Evolutionary conservation across 2,888 invertebrate species (phyloP).

Genomic region (Pharmacophagus antenor): DNA sequence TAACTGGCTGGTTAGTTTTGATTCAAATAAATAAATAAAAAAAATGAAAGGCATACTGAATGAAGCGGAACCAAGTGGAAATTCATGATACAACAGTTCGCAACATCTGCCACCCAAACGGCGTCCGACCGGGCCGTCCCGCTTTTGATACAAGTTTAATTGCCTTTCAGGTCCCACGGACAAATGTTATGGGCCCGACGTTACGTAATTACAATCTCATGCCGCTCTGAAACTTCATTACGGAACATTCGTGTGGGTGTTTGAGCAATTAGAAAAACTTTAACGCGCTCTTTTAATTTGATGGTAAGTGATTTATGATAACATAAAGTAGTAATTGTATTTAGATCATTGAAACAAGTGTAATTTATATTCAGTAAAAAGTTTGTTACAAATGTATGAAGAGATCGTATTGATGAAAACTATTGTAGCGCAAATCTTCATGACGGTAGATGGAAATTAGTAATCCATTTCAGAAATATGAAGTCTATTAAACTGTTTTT

Average conservation of each 20-base stretch:
- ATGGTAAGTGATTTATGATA: too few species aligned
- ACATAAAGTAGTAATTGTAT: too few species aligned
- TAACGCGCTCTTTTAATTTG: too few species aligned
- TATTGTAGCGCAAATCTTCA: background rate
- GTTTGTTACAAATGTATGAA: background rate
- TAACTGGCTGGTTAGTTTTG: background rate
- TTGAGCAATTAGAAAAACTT: too few species aligned
- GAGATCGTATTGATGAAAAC: background rate
- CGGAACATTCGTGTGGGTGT: too few species aligned
- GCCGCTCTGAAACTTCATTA: background rate
- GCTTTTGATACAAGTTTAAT: conserved; percentile 25
- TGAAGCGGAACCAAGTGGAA: background rate
- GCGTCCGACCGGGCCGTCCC: conserved; percentile 13
- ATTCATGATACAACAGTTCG: background rate
- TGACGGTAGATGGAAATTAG: too few species aligned
- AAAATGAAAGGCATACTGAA: too few species aligned
- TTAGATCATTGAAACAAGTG: too few species aligned
- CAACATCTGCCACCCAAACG: conserved; percentile 5
- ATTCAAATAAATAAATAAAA: background rate
- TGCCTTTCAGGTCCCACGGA: conserved; percentile 11
- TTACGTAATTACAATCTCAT: conserved; percentile 17
- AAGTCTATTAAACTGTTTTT: too few species aligned
- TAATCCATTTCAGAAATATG: too few species aligned
- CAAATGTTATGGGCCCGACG: conserved; percentile 10
- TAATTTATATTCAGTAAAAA: background rate